Evolutionary conservation across 2,797 vertebrate genomes (phyloP), one percentile per base, ranked within the genome.

Genomic region (Apogon hyalosoma): DNA sequence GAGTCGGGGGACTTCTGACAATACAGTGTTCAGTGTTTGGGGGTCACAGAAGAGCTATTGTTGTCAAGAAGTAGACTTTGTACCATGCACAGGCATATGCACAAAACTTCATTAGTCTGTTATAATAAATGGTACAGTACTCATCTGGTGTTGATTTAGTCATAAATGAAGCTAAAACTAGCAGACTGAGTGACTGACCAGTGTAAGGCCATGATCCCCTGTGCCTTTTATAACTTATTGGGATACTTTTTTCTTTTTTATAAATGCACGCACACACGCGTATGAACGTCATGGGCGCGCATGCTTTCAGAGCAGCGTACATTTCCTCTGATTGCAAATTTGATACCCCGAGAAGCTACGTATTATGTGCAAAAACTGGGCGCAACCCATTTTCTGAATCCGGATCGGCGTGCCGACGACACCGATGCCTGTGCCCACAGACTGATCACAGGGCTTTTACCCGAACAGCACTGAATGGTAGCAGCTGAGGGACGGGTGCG

Each of bases 301-400:
- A 60, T 67, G 80, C 73, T 62, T 77, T 55, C 72, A 56, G 53
- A 36, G 69, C 64, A 41, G 33, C 68, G 70, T 38, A 18, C 53
- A 54, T 61, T 73, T 73, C 55, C 57, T 43, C 64, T 50, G 77
- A 79, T 65, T 55, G 72, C 81, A 85, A 40, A 80, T 73, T 14
- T 50, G 72, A 69, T 43, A 50, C 61, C 68, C 61, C 62, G 13
- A 64, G 62, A 85, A 69, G 50, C 62, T 92, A 91, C 93, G 94
- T 79, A 91, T 36, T 77, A 68, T 82, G 88, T 89, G 94, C 76
- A 92, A 73, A 78, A 62, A 89, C 49, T 59, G 78, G 57, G 72
- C 93, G 92, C 91, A 94, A 86, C 86, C 31, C 85, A 33, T 59
- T 92, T 87, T 81, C 87, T 88, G 93, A 91, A 93, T 93, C 86